Percentiles rank a stretch among this genome's conserved stretches.
Evolutionary conservation across 2,113 vertebrate genomes (phyloP).

Genomic region (Camarhynchus parvulus): DNA sequence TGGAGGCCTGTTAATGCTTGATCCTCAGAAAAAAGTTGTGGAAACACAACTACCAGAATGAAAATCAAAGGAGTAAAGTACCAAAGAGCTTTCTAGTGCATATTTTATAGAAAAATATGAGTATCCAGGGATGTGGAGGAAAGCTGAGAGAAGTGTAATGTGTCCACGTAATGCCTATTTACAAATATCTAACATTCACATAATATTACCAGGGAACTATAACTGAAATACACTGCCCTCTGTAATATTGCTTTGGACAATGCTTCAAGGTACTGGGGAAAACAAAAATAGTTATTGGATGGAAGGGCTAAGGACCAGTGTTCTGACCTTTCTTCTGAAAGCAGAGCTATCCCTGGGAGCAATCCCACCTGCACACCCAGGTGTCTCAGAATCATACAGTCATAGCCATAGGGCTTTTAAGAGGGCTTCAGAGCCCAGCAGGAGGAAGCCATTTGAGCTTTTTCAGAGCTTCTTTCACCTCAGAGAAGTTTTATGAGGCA

Average conservation of each 20-base stretch:
- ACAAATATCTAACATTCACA: not conserved
- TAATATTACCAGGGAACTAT: not conserved
- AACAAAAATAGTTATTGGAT: not conserved
- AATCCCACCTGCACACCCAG: not conserved
- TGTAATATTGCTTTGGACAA: not conserved
- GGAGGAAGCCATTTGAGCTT: not conserved
- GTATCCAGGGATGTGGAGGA: not conserved
- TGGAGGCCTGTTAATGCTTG: not conserved
- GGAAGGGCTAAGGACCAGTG: not conserved
- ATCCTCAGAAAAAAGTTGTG: not conserved
- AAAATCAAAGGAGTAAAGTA: not conserved
- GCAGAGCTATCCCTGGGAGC: not conserved
- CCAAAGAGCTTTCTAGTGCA: not conserved
- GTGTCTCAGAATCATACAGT: not conserved
- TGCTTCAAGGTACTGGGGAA: not conserved
- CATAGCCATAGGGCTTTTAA: not conserved
- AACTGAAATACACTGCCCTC: not conserved
- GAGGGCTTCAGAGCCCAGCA: not conserved
- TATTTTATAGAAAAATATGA: not conserved
- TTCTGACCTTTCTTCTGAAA: not conserved
- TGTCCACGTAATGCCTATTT: not conserved
- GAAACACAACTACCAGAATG: not conserved
- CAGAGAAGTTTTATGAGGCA: not conserved
- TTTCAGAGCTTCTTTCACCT: not conserved
- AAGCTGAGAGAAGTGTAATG: not conserved